phyloP scores from a whole-genome alignment of 1,140 invertebrate genomes.

The Rhopalosiphum maidis region DNA sequence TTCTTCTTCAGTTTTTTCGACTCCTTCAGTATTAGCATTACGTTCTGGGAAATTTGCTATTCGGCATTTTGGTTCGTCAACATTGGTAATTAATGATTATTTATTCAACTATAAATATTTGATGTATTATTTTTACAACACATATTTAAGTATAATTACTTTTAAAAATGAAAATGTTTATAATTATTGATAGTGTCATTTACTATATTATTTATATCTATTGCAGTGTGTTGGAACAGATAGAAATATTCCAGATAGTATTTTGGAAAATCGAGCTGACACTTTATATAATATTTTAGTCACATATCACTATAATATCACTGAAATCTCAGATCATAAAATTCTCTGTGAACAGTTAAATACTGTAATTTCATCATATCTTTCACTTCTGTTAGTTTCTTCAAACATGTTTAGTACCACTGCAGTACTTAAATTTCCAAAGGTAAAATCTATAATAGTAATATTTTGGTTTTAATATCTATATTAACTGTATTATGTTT shows the following conservation, averaged over 20 bases:
- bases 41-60: slow-evolving; percentile 86
- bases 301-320: slow-evolving; percentile 81
- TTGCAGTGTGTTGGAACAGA: slow-evolving; percentile 83
- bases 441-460: slow-evolving; percentile 66
- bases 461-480: background rate
- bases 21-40: slow-evolving; percentile 75
- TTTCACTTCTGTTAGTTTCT: slow-evolving; percentile 79
- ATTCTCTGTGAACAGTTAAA: slow-evolving; percentile 74
- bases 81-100: slow-evolving; percentile 70
- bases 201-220: background rate
- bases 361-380: slow-evolving; percentile 83
- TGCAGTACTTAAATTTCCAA: slow-evolving; percentile 77
- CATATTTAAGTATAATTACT: background rate
- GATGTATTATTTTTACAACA: background rate
- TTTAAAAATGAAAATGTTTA: background rate
- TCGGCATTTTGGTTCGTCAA: slow-evolving; percentile 77
- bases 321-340: slow-evolving; percentile 68
- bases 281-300: slow-evolving; percentile 75
- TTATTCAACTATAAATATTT: background rate
- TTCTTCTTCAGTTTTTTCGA: slow-evolving; percentile 74
- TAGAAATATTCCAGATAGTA: slow-evolving; percentile 80
- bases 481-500: slow-evolving; percentile 49
- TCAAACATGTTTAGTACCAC: slow-evolving; percentile 80
- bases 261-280: slow-evolving; percentile 76
- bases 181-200: background rate